A percentile compares a stretch with the other conserved stretches of the same genome.
Conservation (phyloP, 2,888 invertebrate species). For the Nephrotoma appendiculata region DNA sequence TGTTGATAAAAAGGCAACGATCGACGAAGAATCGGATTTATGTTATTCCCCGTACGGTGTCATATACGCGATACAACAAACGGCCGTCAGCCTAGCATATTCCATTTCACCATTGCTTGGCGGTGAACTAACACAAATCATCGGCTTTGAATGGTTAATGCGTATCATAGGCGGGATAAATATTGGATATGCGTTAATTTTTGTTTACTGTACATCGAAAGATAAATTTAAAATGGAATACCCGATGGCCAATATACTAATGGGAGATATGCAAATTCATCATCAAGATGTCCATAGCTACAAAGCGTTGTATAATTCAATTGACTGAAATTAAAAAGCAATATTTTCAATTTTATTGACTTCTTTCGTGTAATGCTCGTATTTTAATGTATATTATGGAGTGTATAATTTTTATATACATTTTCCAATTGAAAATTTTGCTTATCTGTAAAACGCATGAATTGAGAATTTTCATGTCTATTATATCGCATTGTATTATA, state of each 20-base stretch:
- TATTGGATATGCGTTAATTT: slow-evolving; percentile 50
- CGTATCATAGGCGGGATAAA: slow-evolving; percentile 53
- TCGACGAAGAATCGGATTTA: slow-evolving; percentile 19
- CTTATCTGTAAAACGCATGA: slow-evolving; percentile 1
- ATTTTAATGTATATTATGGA: not conserved
- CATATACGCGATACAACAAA: slow-evolving; percentile 73
- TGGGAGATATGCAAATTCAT: not conserved
- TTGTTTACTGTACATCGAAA: slow-evolving; percentile 19
- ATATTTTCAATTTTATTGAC: not conserved
- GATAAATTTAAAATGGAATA: not conserved
- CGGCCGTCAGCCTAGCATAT: slow-evolving; percentile 67
- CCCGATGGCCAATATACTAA: not conserved
- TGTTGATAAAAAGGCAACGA: slow-evolving; percentile 39
- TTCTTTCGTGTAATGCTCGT: not conserved
- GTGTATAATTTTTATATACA: not conserved
- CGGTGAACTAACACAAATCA: slow-evolving; percentile 49
- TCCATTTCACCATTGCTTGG: slow-evolving; percentile 62
- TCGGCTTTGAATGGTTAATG: slow-evolving; percentile 65
- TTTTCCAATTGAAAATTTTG: not conserved
- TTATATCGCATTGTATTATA: not conserved
- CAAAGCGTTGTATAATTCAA: not conserved
- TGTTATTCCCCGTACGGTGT: slow-evolving; percentile 44
- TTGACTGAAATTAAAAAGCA: not conserved
- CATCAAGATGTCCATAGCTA: not conserved
- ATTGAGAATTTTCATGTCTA: not conserved